Percentiles rank a stretch among this genome's conserved stretches.
These are phyloP conservation scores for Pecten maximus DNA, from an alignment of 2,888 invertebrate genomes.

Conservation along the genomic window DNA sequence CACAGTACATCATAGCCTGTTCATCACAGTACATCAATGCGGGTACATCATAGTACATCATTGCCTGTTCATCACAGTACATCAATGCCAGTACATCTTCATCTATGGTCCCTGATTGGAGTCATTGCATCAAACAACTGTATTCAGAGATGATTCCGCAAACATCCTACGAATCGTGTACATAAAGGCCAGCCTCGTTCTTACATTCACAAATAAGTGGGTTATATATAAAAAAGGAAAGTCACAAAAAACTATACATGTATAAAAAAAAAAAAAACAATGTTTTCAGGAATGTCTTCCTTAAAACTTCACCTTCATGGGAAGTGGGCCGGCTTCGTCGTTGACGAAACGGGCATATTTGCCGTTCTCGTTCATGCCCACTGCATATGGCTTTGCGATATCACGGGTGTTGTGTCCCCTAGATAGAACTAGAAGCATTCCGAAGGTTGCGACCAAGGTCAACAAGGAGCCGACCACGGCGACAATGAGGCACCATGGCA, in stretches of 20 bases:
- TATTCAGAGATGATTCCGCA: not conserved
- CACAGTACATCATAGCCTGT: no score
- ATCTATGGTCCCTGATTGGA: not conserved
- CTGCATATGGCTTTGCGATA: not conserved
- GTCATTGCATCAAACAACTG: not conserved
- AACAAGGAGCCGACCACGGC: not conserved
- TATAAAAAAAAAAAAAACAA: not conserved
- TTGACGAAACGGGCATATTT: slow-evolving; percentile 16
- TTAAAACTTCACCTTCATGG: not conserved
- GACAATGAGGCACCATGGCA: not conserved
- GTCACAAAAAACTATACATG: not conserved
- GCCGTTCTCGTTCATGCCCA: not conserved
- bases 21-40: no score
- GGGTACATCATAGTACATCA: no score
- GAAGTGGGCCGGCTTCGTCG: not conserved
- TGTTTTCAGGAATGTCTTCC: not conserved
- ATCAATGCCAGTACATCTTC: no score
- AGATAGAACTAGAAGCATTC: not conserved
- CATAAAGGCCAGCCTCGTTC: no score
- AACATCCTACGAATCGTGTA: no score
- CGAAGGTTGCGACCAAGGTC: not conserved
- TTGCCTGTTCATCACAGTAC: no score
- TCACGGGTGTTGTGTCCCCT: slow-evolving; percentile 22
- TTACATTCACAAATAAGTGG: no score
- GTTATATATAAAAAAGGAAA: not conserved